Conservation (phyloP, 2,113 vertebrate species). For the Sprattus sprattus region DNA sequence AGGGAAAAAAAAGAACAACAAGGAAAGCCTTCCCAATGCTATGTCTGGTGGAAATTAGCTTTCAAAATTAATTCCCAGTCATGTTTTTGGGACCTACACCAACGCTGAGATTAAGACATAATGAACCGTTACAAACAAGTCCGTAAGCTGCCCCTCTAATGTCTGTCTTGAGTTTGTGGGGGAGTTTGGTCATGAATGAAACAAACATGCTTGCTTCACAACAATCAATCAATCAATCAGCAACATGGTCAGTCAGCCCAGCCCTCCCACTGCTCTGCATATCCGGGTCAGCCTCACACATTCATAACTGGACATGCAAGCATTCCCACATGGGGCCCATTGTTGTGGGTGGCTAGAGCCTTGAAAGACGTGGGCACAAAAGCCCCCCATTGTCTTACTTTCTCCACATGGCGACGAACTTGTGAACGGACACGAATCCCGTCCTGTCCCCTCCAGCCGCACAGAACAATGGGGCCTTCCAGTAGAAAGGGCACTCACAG, state of each 20-base stretch:
- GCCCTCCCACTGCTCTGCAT: too few species aligned
- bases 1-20: slow-evolving; percentile 4
- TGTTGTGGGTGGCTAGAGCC: neutral
- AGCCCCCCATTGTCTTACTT: slow-evolving; percentile 83
- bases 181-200: slow-evolving; percentile 14
- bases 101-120: slow-evolving; percentile 38
- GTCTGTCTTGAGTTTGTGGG: slow-evolving; percentile 42
- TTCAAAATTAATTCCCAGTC: slow-evolving; percentile 50
- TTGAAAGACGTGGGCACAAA: slow-evolving; percentile 24
- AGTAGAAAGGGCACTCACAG: slow-evolving; percentile 91
- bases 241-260: neutral
- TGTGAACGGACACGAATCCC: slow-evolving; percentile 91
- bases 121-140: slow-evolving; percentile 42
- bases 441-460: slow-evolving; percentile 88
- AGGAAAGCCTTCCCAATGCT: slow-evolving; percentile 42
- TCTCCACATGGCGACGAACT: slow-evolving; percentile 94
- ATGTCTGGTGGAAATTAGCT: slow-evolving; percentile 63
- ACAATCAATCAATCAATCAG: neutral
- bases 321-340: neutral
- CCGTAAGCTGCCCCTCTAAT: slow-evolving; percentile 40
- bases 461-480: slow-evolving; percentile 92
- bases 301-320: slow-evolving; percentile 9
- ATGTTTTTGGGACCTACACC: slow-evolving; percentile 37
- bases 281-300: neutral
- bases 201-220: neutral